Percentiles rank a stretch among this genome's conserved stretches.
Evolutionary conservation across 2,888 invertebrate genomes (phyloP).

Genomic region (Iphiclides podalirius): DNA sequence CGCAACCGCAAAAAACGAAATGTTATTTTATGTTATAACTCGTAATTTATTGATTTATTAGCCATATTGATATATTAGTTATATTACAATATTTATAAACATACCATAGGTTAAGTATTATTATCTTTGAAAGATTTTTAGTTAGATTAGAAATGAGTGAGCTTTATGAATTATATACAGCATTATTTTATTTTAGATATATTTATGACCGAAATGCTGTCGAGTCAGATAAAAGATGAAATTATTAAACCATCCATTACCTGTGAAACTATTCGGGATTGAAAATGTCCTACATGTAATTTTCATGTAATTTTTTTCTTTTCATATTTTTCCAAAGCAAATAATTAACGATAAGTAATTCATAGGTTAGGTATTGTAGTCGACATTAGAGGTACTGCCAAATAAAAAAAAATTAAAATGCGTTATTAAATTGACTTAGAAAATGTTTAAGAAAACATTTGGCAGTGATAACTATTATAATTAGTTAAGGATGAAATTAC

Average conservation of each 20-base stretch:
- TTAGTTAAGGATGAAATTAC: slow-evolving; percentile 31
- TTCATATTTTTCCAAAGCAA: slow-evolving; percentile 76
- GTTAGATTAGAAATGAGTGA: slow-evolving; percentile 75
- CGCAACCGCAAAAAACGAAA: slow-evolving; percentile 32
- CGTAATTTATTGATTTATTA: slow-evolving; percentile 73
- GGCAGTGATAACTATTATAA: slow-evolving; percentile 52
- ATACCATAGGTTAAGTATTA: slow-evolving; percentile 78
- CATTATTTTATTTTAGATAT: slow-evolving; percentile 55
- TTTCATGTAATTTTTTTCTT: slow-evolving; percentile 50
- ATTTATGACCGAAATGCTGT: slow-evolving; percentile 49
- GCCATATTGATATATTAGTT: slow-evolving; percentile 76
- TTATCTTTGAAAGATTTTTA: slow-evolving; percentile 76
- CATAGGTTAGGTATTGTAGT: slow-evolving; percentile 61
- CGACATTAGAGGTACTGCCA: slow-evolving; percentile 66
- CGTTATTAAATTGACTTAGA: slow-evolving; percentile 40
- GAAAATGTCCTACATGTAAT: slow-evolving; percentile 46
- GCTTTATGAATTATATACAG: slow-evolving; percentile 70
- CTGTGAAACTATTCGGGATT: slow-evolving; percentile 62
- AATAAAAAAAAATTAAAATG: slow-evolving; percentile 49
- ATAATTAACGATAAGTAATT: slow-evolving; percentile 56
- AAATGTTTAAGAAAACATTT: slow-evolving; percentile 37
- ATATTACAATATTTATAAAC: slow-evolving; percentile 77
- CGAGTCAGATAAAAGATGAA: slow-evolving; percentile 57
- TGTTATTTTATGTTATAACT: slow-evolving; percentile 53
- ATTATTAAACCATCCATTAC: slow-evolving; percentile 68